Percentiles rank a stretch among this genome's conserved stretches.
phyloP scores from a whole-genome alignment of 2,888 invertebrate species.

The Caenorhabditis angaria region DNA sequence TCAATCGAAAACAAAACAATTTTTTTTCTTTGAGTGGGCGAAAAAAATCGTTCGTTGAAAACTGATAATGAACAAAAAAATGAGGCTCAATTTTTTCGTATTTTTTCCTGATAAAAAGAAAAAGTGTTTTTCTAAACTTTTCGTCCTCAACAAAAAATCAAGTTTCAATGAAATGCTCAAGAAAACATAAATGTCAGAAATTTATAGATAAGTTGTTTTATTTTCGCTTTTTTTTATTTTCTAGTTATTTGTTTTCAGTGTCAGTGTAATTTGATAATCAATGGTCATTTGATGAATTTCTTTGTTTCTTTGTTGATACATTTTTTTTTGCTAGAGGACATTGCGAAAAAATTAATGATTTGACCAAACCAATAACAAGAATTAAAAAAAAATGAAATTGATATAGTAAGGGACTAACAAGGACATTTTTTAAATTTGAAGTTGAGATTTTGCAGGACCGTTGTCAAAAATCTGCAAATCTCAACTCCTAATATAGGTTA shows the following conservation, averaged over 20 bases:
- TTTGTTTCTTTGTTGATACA: conserved; percentile 4
- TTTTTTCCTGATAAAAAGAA: too few relatives aligned
- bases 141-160: not conserved
- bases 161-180: not conserved
- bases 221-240: too few relatives aligned
- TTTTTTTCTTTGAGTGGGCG: conserved; percentile 1
- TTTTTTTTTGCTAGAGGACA: not conserved
- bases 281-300: not conserved
- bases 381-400: not conserved
- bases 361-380: conserved; percentile 3
- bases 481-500: too few relatives aligned
- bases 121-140: too few relatives aligned
- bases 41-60: not conserved
- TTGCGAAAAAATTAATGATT: not conserved
- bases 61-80: not conserved
- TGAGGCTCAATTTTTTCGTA: too few relatives aligned
- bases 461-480: too few relatives aligned
- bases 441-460: too few relatives aligned
- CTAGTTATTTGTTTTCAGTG: not conserved
- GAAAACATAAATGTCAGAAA: not conserved
- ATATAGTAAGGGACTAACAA: too few relatives aligned
- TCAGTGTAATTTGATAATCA: not conserved
- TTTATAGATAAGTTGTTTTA: too few relatives aligned
- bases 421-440: too few relatives aligned
- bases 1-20: too few relatives aligned